phyloP scores from a whole-genome alignment of 2,888 invertebrate genomes.

The Neelides folsomi region DNA sequence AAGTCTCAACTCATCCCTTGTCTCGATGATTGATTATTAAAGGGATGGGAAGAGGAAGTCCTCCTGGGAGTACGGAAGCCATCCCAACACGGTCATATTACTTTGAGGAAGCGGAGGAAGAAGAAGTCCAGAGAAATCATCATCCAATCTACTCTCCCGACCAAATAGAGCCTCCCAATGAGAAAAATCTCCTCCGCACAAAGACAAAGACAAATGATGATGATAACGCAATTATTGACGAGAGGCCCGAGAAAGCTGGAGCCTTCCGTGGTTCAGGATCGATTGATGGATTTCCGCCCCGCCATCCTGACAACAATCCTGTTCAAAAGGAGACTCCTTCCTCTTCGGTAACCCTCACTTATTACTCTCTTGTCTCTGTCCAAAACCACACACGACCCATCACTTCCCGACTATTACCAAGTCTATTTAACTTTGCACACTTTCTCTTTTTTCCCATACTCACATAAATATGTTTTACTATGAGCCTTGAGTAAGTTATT shows the following conservation, averaged over 20 bases:
- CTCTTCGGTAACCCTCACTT: not conserved
- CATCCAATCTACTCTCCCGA: constrained; percentile 1
- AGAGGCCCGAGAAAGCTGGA: constrained; percentile 13
- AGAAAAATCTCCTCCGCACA: constrained; percentile 10
- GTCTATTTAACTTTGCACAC: too few relatives aligned
- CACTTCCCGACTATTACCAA: too few relatives aligned
- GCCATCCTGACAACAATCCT: constrained; percentile 20
- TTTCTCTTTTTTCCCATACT: too few relatives aligned
- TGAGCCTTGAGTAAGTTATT: too few relatives aligned
- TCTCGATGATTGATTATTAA: too few relatives aligned
- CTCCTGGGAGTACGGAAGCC: constrained; percentile 13
- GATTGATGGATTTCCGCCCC: constrained; percentile 33
- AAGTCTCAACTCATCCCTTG: too few relatives aligned
- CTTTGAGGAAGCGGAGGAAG: not conserved
- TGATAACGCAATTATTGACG: constrained; percentile 34
- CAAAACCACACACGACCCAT: too few relatives aligned
- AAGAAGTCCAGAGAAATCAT: constrained; percentile 3
- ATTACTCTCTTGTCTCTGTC: too few relatives aligned
- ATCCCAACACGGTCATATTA: constrained; percentile 21
- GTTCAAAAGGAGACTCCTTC: constrained; percentile 14
- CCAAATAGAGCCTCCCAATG: not conserved
- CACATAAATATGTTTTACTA: too few relatives aligned
- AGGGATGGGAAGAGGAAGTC: too few relatives aligned
- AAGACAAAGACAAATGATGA: constrained; percentile 32
- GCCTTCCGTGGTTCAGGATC: constrained; percentile 19